A percentile compares a stretch with the other conserved stretches of the same genome.
Evolutionary conservation across 2,888 invertebrate species (phyloP).

Genomic region (Alloplasta piceator): DNA sequence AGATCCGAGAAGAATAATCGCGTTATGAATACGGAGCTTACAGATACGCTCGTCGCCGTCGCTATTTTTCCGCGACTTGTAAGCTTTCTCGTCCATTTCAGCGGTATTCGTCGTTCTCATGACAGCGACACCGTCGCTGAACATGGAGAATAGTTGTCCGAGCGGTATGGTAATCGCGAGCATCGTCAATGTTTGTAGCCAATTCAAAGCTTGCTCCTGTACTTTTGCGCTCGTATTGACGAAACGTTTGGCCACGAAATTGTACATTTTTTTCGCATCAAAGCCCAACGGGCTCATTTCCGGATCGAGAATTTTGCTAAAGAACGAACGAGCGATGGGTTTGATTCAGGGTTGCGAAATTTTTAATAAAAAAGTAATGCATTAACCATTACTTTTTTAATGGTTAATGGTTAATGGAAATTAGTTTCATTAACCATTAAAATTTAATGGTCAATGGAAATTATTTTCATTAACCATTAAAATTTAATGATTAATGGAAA

Average conservation of each 20-base stretch:
- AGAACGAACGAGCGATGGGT: slow-evolving; percentile 4
- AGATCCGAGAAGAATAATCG: background rate
- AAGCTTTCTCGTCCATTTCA: slow-evolving; percentile 73
- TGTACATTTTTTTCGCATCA: slow-evolving; percentile 97
- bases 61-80: slow-evolving; percentile 69
- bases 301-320: slow-evolving; percentile 97
- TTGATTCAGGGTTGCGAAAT: too few species aligned
- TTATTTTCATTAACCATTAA: too few species aligned
- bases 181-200: slow-evolving; percentile 95
- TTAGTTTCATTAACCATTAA: too few species aligned
- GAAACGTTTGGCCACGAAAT: slow-evolving; percentile 95
- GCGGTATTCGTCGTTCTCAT: slow-evolving; percentile 85
- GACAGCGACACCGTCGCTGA: slow-evolving; percentile 93
- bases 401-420: too few species aligned
- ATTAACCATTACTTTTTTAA: too few species aligned
- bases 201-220: slow-evolving; percentile 94
- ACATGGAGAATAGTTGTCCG: slow-evolving; percentile 93
- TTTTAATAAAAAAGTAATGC: too few species aligned
- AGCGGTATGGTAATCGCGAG: slow-evolving; percentile 96
- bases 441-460: too few species aligned
- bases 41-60: slow-evolving; percentile 83
- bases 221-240: slow-evolving; percentile 91
- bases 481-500: too few species aligned
- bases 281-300: slow-evolving; percentile 98
- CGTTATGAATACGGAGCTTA: slow-evolving; percentile 77